Evolutionary conservation across 1,140 invertebrate genomes (phyloP).

Genomic region (Geopemphigus sp.): DNA sequence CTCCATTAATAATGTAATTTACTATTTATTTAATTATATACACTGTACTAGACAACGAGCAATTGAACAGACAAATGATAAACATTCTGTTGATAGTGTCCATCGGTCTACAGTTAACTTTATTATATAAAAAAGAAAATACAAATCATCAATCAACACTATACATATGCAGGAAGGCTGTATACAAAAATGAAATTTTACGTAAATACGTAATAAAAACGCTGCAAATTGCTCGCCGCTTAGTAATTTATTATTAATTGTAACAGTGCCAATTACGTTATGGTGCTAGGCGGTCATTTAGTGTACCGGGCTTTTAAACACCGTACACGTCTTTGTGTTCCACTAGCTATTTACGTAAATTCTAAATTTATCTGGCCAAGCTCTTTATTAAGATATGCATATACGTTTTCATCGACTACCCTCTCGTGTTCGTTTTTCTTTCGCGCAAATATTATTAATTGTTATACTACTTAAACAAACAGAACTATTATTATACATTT

Average conservation of each 20-base stretch:
- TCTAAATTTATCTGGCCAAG: conserved; percentile 40
- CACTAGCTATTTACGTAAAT: conserved; percentile 40
- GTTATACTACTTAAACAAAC: neutral
- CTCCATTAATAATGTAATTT: too few relatives aligned
- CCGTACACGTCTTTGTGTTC: conserved; percentile 41
- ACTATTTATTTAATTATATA: too few relatives aligned
- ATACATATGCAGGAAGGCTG: neutral
- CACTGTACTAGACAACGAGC: too few relatives aligned
- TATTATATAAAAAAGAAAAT: too few relatives aligned
- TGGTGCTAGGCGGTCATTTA: conserved; percentile 31
- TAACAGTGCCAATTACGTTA: conserved; percentile 26
- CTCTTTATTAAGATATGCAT: conserved; percentile 20
- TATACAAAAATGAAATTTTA: neutral
- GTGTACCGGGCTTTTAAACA: conserved; percentile 33
- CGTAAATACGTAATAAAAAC: conserved; percentile 5
- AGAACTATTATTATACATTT: too few relatives aligned
- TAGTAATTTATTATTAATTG: conserved; percentile 38
- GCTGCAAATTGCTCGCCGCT: conserved; percentile 11
- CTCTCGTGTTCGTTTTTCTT: neutral
- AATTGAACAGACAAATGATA: too few relatives aligned
- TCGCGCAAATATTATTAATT: neutral
- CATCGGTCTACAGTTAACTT: too few relatives aligned
- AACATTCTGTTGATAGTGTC: too few relatives aligned
- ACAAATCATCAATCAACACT: neutral
- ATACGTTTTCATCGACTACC: neutral